Conservation (phyloP, 2,888 invertebrate genomes). For the Tetrapedia diversipes region DNA sequence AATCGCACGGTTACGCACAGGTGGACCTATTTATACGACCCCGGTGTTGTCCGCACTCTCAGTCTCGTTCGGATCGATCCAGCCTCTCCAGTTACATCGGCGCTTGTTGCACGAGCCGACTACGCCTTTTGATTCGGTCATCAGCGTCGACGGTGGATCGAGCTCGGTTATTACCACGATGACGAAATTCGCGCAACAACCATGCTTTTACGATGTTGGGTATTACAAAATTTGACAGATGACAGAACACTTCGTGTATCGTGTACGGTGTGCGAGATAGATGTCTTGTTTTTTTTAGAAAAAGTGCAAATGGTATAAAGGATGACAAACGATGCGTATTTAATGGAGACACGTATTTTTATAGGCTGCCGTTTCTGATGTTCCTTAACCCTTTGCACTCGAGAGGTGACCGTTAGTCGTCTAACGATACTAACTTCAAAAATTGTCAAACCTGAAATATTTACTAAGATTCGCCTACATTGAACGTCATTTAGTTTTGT, state of each 20-base stretch:
- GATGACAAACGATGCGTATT: neutral
- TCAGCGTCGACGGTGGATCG: neutral
- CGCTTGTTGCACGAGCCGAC: neutral
- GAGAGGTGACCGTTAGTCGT: too few relatives aligned
- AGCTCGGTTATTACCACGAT: neutral
- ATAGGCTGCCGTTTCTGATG: too few relatives aligned
- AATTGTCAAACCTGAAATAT: too few relatives aligned
- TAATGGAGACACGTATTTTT: neutral
- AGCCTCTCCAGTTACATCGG: conserved; percentile 15
- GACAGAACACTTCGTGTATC: neutral
- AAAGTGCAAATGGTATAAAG: neutral
- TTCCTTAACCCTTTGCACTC: too few relatives aligned
- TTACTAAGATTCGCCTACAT: too few relatives aligned
- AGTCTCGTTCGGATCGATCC: conserved; percentile 20
- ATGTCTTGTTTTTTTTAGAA: neutral
- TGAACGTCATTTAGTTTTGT: too few relatives aligned
- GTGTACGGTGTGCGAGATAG: neutral
- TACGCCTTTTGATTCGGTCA: neutral
- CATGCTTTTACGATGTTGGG: neutral
- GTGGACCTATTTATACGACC: conserved; percentile 30
- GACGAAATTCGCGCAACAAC: conserved; percentile 7
- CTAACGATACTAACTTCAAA: too few relatives aligned
- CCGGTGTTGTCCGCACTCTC: conserved; percentile 34
- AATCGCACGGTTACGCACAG: conserved; percentile 32
- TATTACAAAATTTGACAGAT: neutral